These are phyloP conservation scores for Petromus typicus DNA, from an alignment of 2,113 vertebrate species.

Conservation along the genomic window DNA sequence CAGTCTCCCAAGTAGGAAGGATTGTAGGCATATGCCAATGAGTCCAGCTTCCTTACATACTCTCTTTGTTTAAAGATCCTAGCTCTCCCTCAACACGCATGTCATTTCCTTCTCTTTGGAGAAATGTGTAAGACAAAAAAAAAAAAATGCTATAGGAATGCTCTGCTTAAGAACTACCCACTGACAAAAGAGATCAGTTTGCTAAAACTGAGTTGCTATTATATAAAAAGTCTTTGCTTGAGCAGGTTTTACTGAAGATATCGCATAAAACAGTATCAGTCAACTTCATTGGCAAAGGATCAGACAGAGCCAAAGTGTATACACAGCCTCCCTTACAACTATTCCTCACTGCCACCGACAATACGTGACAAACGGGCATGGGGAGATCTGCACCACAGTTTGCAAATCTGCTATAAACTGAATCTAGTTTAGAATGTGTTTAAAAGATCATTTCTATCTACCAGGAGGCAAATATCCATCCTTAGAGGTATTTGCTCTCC, in stretches of 20 bases:
- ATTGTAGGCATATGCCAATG: not conserved
- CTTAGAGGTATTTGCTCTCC: not conserved
- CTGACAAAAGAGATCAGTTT: not conserved
- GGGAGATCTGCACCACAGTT: not conserved
- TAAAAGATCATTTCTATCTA: not conserved
- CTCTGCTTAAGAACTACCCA: not conserved
- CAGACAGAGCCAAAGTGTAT: not conserved
- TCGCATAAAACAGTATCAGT: slow-evolving; percentile 1
- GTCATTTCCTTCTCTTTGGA: not conserved
- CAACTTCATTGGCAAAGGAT: not conserved
- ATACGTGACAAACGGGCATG: not conserved
- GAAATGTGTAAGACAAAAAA: not conserved
- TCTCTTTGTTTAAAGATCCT: slow-evolving; percentile 5
- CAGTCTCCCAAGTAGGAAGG: not conserved
- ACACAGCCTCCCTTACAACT: not conserved
- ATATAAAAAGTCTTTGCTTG: not conserved
- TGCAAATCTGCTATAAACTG: not conserved
- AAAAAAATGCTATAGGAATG: not conserved
- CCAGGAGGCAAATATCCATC: not conserved
- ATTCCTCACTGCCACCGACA: not conserved
- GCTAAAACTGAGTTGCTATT: not conserved
- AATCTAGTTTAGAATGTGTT: not conserved
- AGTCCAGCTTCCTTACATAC: not conserved
- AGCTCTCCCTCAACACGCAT: not conserved
- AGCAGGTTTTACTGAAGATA: not conserved